phyloP scores from a whole-genome alignment of 2,113 vertebrate genomes.

The Neogobius melanostomus region DNA sequence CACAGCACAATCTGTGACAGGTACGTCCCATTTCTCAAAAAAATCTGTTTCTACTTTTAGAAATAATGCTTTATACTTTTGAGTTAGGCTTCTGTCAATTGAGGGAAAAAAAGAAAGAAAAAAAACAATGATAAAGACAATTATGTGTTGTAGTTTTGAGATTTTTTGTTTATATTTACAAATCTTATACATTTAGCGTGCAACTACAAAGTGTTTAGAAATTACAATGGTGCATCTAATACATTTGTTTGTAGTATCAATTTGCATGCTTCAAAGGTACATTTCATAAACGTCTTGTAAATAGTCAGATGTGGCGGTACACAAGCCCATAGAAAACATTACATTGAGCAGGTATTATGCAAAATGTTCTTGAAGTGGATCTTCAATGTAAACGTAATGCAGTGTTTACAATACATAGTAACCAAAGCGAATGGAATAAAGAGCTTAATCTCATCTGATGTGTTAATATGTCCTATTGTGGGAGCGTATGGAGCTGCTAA shows the following conservation, averaged over 20 bases:
- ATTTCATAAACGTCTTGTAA: background rate
- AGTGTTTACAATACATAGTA: background rate
- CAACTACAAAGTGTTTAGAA: background rate
- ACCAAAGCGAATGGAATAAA: constrained; percentile 26
- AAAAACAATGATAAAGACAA: no score
- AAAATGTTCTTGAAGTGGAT: constrained; percentile 8
- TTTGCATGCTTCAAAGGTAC: background rate
- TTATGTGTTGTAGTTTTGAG: no score
- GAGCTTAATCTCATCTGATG: constrained; percentile 58
- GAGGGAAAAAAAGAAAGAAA: background rate
- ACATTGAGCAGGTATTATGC: background rate
- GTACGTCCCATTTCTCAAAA: constrained; percentile 37
- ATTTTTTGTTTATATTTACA: no score
- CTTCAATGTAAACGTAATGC: background rate
- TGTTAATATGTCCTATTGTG: constrained; percentile 44
- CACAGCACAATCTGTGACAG: constrained; percentile 20
- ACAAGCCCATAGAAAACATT: background rate
- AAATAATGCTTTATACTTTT: background rate
- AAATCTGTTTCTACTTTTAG: background rate
- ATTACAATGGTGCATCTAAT: background rate
- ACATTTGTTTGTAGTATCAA: background rate
- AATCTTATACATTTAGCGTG: background rate
- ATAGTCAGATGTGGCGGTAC: background rate
- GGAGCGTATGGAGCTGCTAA: constrained; percentile 50
- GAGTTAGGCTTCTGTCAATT: background rate